Percentiles rank a stretch among this genome's conserved stretches.
These are phyloP conservation scores for Rhincodon typus DNA, from an alignment of 2,797 vertebrate species.

Conservation along the genomic window DNA sequence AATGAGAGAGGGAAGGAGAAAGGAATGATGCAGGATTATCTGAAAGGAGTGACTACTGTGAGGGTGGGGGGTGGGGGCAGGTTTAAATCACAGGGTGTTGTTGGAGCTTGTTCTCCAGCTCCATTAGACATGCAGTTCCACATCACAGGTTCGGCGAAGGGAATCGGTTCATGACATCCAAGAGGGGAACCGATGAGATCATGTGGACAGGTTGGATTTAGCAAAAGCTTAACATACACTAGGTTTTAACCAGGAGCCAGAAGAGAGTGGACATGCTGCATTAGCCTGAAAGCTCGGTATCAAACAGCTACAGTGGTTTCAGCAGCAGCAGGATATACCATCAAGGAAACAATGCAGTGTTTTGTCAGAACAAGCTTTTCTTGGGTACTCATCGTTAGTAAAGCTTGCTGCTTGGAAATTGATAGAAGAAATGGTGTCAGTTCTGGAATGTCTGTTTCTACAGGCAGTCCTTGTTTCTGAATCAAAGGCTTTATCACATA, in stretches of 20 bases:
- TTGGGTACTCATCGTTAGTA: background rate
- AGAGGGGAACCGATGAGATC: slow-evolving; percentile 59
- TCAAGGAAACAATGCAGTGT: background rate
- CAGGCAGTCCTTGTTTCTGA: background rate
- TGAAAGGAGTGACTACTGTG: background rate
- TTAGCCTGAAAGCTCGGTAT: background rate
- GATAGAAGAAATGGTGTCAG: background rate
- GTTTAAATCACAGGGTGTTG: background rate
- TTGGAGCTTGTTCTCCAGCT: slow-evolving; percentile 55
- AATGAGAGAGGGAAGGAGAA: background rate
- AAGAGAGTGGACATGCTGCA: background rate
- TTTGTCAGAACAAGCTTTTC: slow-evolving; percentile 13
- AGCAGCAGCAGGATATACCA: background rate
- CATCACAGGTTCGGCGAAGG: slow-evolving; percentile 50
- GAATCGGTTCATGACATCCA: slow-evolving; percentile 51
- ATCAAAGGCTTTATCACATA: background rate
- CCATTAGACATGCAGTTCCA: slow-evolving; percentile 49
- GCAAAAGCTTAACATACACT: background rate
- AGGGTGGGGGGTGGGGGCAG: no score
- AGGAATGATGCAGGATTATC: slow-evolving; percentile 19
- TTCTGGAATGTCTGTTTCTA: background rate
- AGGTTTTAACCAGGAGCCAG: background rate
- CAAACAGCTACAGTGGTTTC: background rate
- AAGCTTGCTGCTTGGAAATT: slow-evolving; percentile 21
- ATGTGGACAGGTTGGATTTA: slow-evolving; percentile 51